A percentile compares a stretch with the other conserved stretches of the same genome.
phyloP scores from a whole-genome alignment of 2,888 invertebrate species.

The Ctena decussata region DNA sequence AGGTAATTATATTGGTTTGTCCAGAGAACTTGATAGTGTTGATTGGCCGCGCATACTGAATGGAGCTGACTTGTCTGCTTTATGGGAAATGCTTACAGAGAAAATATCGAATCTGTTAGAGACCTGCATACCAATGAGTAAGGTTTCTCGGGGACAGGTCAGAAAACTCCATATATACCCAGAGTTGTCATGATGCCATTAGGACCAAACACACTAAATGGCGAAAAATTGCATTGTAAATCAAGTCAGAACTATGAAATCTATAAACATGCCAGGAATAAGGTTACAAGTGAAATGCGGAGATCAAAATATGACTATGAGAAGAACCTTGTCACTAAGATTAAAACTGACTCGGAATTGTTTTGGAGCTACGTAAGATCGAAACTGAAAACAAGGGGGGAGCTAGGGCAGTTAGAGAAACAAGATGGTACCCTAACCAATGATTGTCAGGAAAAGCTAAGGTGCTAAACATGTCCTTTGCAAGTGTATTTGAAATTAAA shows the following conservation, averaged over 20 bases:
- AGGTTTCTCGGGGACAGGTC: not conserved
- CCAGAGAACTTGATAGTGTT: not conserved
- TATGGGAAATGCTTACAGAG: constrained; percentile 3
- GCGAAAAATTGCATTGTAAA: too few species aligned
- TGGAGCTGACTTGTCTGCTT: not conserved
- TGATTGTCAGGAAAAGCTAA: constrained; percentile 26
- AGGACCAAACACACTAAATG: not conserved
- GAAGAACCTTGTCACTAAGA: constrained; percentile 7
- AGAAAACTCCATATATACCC: not conserved
- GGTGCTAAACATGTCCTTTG: constrained; percentile 17
- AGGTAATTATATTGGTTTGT: constrained; percentile 1
- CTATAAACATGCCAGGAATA: not conserved
- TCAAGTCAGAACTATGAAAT: not conserved
- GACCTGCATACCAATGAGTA: too few species aligned
- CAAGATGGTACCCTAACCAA: not conserved
- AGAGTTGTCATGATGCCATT: constrained; percentile 11
- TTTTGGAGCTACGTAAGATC: not conserved
- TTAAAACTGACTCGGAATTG: not conserved
- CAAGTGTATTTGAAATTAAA: constrained; percentile 16
- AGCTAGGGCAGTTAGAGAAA: not conserved
- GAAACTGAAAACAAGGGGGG: constrained; percentile 11
- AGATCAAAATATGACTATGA: not conserved
- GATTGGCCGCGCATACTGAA: not conserved
- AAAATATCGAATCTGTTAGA: not conserved
- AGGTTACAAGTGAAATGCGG: too few species aligned